Evolutionary conservation across 2,797 vertebrate species (phyloP), one percentile per base, ranked within the genome.

Genomic region (Dicrostonyx torquatus): DNA sequence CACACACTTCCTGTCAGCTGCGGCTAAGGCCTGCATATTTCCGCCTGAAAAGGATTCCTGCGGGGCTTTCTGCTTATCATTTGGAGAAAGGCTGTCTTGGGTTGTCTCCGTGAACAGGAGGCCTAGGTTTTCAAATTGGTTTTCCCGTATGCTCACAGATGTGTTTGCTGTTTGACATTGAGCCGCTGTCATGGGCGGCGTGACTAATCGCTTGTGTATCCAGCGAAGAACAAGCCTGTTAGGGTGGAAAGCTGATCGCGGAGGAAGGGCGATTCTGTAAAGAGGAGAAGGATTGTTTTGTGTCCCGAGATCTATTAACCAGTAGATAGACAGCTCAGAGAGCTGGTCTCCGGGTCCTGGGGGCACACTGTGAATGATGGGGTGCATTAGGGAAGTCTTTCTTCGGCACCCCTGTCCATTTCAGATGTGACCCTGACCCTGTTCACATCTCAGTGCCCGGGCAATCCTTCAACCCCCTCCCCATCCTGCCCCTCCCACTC

Each of bases 141-240:
- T 99, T 99, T 95, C 99, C 99, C 80, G 99, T 99, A 94, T 99
- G 99, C 96, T 99, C 99, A 97, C 99, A 99, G 99, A 99, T 98
- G 99, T 99, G 97, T 99, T 99, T 98, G 99, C 99, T 37, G 98
- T 99, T 97, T 99, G 99, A 98, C 99, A 99, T 86, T 99, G 99
- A 79, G 99, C 99, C 93, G 99, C 99, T 90, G 98, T 99, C 94
- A 99, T 99, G 60, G 99, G 99, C 26, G 99, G 99, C 15, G 98
- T 98, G 68, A 99, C 99, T 83, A 99, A 99, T 98, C 99, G 98
- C 98, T 99, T 99, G 98, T 99, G 99, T 98, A 99, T 99, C 99
- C 99, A 96, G 99, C 99, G 92, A 99, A 99, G 97, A 99, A 99
- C 93, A 99, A 98, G 17, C 98, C 99, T 97, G 99, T 99, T 83